These are phyloP conservation scores for Marcusenius ussheri DNA, from an alignment of 2,113 vertebrate species.

Conservation along the genomic window DNA sequence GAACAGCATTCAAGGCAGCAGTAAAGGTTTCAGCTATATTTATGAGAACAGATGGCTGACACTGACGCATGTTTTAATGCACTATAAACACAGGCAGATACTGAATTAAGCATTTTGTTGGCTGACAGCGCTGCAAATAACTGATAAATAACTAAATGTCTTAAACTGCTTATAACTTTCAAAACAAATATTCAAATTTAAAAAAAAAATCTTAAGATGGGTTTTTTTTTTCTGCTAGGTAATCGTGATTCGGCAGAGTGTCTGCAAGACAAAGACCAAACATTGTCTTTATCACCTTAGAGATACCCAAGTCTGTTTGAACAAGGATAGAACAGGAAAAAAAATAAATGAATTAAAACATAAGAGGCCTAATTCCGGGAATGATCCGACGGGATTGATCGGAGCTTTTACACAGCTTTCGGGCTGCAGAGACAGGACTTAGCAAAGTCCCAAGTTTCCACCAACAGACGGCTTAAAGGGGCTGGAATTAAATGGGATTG, in stretches of 20 bases:
- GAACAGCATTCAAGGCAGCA: not conserved
- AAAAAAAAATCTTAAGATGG: not conserved
- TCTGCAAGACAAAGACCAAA: not conserved
- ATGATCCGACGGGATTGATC: constrained; percentile 17
- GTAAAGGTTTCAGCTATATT: not conserved
- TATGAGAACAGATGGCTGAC: not conserved
- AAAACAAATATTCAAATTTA: not conserved
- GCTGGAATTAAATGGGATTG: constrained; percentile 21
- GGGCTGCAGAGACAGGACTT: constrained; percentile 8
- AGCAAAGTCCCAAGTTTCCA: constrained; percentile 13
- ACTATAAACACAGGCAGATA: not conserved
- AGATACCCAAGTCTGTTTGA: not conserved
- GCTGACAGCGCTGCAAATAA: not conserved
- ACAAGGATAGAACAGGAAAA: not conserved
- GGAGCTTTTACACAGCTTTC: constrained; percentile 1
- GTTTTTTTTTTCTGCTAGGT: not conserved
- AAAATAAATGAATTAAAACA: constrained; percentile 6
- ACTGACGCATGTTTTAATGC: not conserved
- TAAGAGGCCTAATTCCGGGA: constrained; percentile 20
- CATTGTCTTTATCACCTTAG: not conserved
- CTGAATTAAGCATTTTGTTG: not conserved
- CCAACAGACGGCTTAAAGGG: constrained; percentile 35
- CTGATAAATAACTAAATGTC: not conserved
- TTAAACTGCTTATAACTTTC: not conserved
- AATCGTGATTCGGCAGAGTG: not conserved